Evolutionary conservation across 2,888 invertebrate species (phyloP), one percentile per base, ranked within the genome.

Genomic region (Zygogramma bicolorata): DNA sequence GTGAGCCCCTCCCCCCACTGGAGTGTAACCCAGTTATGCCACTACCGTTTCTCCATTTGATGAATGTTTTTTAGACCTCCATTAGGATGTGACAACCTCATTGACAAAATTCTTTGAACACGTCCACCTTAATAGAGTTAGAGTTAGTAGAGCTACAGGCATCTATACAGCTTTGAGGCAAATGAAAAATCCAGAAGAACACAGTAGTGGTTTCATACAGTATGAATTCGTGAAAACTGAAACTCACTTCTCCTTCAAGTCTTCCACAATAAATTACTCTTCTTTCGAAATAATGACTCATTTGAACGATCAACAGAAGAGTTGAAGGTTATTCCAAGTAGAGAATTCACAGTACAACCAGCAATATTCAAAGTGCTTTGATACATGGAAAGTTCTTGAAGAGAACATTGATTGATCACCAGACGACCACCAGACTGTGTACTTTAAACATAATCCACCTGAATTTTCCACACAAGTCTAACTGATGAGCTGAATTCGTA

Each of bases 101-200:
- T 15, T 31, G 57, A 22, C 25, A 22, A 38, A 40, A 40, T 60
- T 63, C 57, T 42, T 73, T 65, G 29, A 70, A 65, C 29, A 46
- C 46, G 34, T 46, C 66, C 69, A 68, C 70, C 70, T 46, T 63
- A 42, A 67, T n/a, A n/a, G n/a, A n/a, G n/a, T 60, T 65, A 60
- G 68, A 65, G 31, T 70, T 67, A 68, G 68, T 72, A 75, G 69
- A 81, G 81, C 83, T 84, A 84, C 81, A 82, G 82, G 83, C 83
- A 84, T 82, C 83, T 83, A 76, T 42, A 77, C 73, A 84, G 84
- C 84, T 76, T 77, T 61, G 79, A 74, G 79, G 83, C 83, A 81
- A 82, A 77, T 80, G 76, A 82, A 81, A 80, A 71, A 70, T 65
- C 22, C 27, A 58, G 61, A 67, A 71, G 57, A 40, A 59, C 34